Evolutionary conservation across 2,888 invertebrate genomes (phyloP).

Genomic region (Heterodera filipjevi): DNA sequence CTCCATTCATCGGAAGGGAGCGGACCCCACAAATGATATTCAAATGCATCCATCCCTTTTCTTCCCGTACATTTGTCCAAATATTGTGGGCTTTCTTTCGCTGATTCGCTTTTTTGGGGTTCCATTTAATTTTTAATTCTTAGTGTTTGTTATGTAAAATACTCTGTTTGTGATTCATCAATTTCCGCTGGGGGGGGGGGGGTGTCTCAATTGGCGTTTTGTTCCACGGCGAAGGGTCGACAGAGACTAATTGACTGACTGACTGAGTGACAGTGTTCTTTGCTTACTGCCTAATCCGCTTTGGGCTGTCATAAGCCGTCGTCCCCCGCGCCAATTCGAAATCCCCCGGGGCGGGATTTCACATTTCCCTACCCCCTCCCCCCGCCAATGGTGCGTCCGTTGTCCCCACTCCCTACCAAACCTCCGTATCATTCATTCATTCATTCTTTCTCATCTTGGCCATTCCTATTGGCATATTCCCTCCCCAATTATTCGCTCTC

Average conservation of each 20-base stretch:
- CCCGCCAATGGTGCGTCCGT: background rate
- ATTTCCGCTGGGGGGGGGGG: too few species aligned
- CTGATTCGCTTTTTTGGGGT: background rate
- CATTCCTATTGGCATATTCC: background rate
- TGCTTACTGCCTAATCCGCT: background rate
- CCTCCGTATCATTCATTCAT: background rate
- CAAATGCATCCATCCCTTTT: background rate
- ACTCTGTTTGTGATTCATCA: too few species aligned
- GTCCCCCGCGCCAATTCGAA: too few species aligned
- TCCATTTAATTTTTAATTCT: background rate
- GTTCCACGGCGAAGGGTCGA: too few species aligned
- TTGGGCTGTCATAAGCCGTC: background rate
- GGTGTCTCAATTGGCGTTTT: too few species aligned
- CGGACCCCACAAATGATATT: background rate
- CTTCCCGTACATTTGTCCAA: background rate
- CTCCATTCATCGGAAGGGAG: background rate
- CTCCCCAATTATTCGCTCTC: background rate
- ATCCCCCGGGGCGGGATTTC: too few species aligned
- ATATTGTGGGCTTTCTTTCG: background rate
- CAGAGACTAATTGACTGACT: too few species aligned
- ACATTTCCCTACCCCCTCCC: background rate
- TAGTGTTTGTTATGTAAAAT: too few species aligned
- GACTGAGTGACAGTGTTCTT: too few species aligned
- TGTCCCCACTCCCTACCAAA: background rate
- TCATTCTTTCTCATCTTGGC: background rate